Conservation (phyloP, 2,797 vertebrate genomes). For the Fistularia tabacaria region DNA sequence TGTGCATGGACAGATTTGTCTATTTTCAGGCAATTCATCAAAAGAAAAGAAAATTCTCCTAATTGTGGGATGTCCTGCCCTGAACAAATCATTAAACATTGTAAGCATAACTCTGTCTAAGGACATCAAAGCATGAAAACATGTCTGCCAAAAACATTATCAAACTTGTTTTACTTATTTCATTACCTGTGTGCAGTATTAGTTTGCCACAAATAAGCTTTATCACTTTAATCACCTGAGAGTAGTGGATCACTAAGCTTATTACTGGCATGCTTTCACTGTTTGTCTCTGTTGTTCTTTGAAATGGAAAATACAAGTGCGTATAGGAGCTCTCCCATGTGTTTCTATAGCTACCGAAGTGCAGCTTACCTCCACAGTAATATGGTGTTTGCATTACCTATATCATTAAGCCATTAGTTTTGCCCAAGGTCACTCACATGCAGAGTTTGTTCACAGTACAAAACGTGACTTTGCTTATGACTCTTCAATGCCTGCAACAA, state of each 20-base stretch:
- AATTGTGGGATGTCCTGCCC: too few relatives aligned
- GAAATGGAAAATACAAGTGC: conserved; percentile 19
- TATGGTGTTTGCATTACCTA: conserved; percentile 7
- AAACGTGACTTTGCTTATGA: conserved; percentile 24
- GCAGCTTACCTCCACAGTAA: conserved; percentile 22
- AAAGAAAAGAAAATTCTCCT: too few relatives aligned
- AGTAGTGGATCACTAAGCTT: too few relatives aligned
- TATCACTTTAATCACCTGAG: not conserved
- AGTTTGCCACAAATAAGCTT: not conserved
- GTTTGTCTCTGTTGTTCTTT: conserved; percentile 5
- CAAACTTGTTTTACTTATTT: too few relatives aligned
- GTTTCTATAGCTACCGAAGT: conserved; percentile 58
- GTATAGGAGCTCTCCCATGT: conserved; percentile 1
- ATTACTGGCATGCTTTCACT: too few relatives aligned
- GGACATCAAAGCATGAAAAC: too few relatives aligned
- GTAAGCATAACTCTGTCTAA: too few relatives aligned
- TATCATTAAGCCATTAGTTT: conserved; percentile 24
- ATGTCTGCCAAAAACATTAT: too few relatives aligned
- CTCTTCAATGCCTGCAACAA: not conserved
- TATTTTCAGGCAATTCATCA: too few relatives aligned
- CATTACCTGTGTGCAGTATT: not conserved
- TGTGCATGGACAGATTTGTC: too few relatives aligned
- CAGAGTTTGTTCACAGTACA: conserved; percentile 40
- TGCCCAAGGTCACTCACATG: conserved; percentile 55
- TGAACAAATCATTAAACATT: too few relatives aligned